Base-by-base conservation (phyloP, 2,888 invertebrate species). In the Drosophila vallismaia region DNA sequence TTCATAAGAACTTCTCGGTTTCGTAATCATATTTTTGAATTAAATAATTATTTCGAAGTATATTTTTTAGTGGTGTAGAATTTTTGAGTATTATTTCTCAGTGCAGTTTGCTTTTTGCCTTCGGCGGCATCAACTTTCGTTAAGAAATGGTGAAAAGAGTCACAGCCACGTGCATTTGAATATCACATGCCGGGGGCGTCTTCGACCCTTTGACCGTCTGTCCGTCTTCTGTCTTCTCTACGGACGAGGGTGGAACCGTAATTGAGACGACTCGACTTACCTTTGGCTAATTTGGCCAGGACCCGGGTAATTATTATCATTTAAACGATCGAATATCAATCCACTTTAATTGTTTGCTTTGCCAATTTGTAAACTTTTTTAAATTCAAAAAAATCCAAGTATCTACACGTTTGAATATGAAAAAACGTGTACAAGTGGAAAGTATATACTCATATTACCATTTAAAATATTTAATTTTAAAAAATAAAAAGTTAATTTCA, bases 81-180 rank as follows among this genome's bases (percentile, higher is more conserved):
- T 33, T 0, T 10, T 33, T 1, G 8, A 5, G 0, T 4, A 10
- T 8, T 31, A 33, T 59, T 33, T 12, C 3, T 0, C 14, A 46
- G 46, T 60, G 56, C 19, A 40, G 24, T 26, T 42, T 29, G 14
- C 40, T 76, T 53, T 71, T 70, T 71, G 66, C 66, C 69, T 8
- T 24, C 14, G 59, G 40, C 42, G 63, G 77, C 79, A 10, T 81
- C 75, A 59, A 66, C 46, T 77, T 79, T 77, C 80, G 76, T 72
- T 77, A 59, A 31, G 31, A 12, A 36, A 58, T 49, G 36, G n/a
- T 28, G 28, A 48, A 56, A 59, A 58, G 62, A 49, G 69, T 70
- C 71, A 60, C 73, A 69, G 79, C 59, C 77, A 70, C 60, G 63
- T 58, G 52, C 57, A 58, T 38, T 64, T 71, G 71, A 64, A 64